Evolutionary conservation across 2,113 vertebrate genomes (phyloP).

Genomic region (Leucoraja erinaceus): DNA sequence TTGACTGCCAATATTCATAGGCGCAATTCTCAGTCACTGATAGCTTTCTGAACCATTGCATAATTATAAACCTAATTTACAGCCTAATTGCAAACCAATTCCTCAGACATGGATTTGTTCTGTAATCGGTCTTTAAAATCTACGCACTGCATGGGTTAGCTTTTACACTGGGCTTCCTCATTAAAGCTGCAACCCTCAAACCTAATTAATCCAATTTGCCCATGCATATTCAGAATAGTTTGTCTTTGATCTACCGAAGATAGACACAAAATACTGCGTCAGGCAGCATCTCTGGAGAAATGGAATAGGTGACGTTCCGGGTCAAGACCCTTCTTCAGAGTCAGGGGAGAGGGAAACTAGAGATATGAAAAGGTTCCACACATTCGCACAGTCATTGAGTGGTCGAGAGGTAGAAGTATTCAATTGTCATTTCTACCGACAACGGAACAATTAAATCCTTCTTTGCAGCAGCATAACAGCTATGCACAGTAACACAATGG

Average conservation of each 20-base stretch:
- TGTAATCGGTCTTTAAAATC: background rate
- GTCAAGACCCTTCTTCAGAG: no score
- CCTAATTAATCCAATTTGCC: background rate
- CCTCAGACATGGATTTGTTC: background rate
- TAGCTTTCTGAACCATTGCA: background rate
- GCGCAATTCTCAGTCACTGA: background rate
- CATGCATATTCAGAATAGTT: background rate
- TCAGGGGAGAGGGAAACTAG: no score
- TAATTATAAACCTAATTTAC: constrained; percentile 1
- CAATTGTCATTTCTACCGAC: no score
- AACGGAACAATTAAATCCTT: no score
- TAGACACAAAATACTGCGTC: no score
- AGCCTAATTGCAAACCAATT: background rate
- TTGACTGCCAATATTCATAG: background rate
- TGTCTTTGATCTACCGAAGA: background rate
- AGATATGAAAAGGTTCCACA: no score
- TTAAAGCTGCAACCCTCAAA: background rate
- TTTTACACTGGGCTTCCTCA: background rate
- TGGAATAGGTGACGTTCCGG: no score
- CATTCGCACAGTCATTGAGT: no score
- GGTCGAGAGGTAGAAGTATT: no score
- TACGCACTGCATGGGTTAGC: background rate
- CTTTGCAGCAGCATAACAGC: no score
- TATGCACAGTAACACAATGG: no score
- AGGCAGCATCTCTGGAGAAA: no score